Evolutionary conservation across 2,888 invertebrate genomes (phyloP).

Genomic region (Mythimna loreyi): DNA sequence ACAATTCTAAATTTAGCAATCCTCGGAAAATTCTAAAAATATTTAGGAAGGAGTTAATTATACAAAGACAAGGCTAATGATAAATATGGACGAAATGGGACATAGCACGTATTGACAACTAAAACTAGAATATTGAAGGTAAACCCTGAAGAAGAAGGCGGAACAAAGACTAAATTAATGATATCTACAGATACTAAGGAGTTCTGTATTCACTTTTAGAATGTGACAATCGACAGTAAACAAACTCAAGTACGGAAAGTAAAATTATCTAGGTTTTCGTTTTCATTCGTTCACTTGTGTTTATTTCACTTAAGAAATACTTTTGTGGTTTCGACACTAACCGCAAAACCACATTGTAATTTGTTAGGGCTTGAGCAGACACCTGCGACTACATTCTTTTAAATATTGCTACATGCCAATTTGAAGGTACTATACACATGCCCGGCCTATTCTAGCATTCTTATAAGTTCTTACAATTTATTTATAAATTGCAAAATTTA

Average conservation of each 20-base stretch:
- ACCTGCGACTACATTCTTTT: constrained; percentile 3
- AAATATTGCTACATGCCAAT: constrained; percentile 21
- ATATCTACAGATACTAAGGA: no score
- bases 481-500: not conserved
- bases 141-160: no score
- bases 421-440: no score
- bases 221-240: not conserved
- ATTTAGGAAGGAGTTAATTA: not conserved
- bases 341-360: constrained; percentile 42
- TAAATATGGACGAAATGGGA: no score
- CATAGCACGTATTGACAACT: no score
- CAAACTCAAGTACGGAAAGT: not conserved
- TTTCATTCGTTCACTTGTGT: constrained; percentile 9
- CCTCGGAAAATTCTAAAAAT: not conserved
- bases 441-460: not conserved
- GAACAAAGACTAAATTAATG: no score
- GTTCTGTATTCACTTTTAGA: no score
- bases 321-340: constrained; percentile 46
- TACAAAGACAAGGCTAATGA: no score
- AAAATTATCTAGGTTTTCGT: constrained; percentile 6
- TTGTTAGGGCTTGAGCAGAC: constrained; percentile 27
- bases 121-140: no score
- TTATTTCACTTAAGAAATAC: constrained; percentile 36
- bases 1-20: no score
- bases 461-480: not conserved